Evolutionary conservation across 2,113 vertebrate species (phyloP), one percentile per base, ranked within the genome.

Genomic region (Hipposideros armiger): DNA sequence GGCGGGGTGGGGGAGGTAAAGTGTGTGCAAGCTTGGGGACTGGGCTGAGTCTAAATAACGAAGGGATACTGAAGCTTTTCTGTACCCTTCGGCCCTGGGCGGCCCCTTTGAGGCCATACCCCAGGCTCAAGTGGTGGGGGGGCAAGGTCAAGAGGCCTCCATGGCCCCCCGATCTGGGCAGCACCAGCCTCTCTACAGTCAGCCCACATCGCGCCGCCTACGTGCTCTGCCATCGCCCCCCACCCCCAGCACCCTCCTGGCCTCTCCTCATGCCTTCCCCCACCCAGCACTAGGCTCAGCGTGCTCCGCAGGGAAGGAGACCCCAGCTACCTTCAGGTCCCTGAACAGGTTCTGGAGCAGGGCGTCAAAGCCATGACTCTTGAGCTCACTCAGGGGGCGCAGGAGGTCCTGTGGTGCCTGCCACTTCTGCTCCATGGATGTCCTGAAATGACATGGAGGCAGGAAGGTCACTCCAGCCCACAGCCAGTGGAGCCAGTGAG

Each of bases 321-420:
- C 9, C 15, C 16, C 7, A 0, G 0, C 52, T 97, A 99, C 99
- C 98, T 99, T 99, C 77, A 99, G 98, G 50, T 98, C 92, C 1
- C 0, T 60, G 67, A 99, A 98, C 5, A 99, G 97, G 67, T 72
- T 96, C 32, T 98, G 95, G 72, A 99, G 98, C 45, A 99, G 97
- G 24, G 96, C 90, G 0, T 96, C 97, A 30, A 98, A 98, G 73
- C 98, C 98, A 0, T 45, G 97, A 47, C 97, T 98, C 97, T 98
- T 98, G 90, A 99, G 97, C 36, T 98, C 98, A 2, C 73, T 0
- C 0, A 99, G 96, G 4, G 90, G 92, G 17, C 96, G 90, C 96
- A 99, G 97, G 47, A 5, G 47, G 2, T 83, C 30, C 0, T 97
- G 94, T 4, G 69, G 47, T 40, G 62, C 7, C 62, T 73, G 69